These are phyloP conservation scores for Stichopus horrens DNA, from an alignment of 53 echinoderm and acorn worm genomes.

Conservation along the genomic window DNA sequence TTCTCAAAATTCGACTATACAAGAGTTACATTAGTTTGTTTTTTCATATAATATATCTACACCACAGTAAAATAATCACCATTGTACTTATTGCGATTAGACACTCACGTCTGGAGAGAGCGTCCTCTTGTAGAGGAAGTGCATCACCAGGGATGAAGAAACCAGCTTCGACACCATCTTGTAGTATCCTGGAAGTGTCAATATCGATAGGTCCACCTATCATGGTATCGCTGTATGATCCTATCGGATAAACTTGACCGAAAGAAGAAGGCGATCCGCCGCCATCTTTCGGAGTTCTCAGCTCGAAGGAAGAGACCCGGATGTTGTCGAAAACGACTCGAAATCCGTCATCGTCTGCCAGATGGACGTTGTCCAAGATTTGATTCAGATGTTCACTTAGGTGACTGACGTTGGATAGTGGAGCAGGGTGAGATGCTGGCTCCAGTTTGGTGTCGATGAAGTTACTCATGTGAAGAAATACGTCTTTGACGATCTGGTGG, in stretches of 20 bases:
- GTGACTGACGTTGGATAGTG: neutral
- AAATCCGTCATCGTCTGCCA: neutral
- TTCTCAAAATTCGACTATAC: too few species aligned
- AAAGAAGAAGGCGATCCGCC: neutral
- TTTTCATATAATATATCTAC: too few species aligned
- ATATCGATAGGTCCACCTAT: neutral
- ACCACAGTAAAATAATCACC: too few species aligned
- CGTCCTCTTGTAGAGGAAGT: neutral
- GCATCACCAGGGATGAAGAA: neutral
- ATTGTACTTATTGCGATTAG: too few species aligned
- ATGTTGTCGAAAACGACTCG: neutral
- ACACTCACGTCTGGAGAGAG: too few species aligned
- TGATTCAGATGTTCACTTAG: constrained; percentile 8
- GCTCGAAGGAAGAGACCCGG: neutral
- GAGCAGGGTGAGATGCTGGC: neutral
- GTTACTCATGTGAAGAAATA: neutral
- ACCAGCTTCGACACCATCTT: constrained; percentile 19
- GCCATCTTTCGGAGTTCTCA: neutral
- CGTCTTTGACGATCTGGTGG: neutral
- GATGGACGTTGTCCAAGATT: neutral
- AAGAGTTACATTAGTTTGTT: too few species aligned
- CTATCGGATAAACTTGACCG: constrained; percentile 18
- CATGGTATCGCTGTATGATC: too few species aligned
- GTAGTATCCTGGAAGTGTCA: neutral
- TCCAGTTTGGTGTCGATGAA: neutral